Base-by-base conservation (phyloP, 2,888 invertebrate genomes). In the Pterobdella sp. region DNA sequence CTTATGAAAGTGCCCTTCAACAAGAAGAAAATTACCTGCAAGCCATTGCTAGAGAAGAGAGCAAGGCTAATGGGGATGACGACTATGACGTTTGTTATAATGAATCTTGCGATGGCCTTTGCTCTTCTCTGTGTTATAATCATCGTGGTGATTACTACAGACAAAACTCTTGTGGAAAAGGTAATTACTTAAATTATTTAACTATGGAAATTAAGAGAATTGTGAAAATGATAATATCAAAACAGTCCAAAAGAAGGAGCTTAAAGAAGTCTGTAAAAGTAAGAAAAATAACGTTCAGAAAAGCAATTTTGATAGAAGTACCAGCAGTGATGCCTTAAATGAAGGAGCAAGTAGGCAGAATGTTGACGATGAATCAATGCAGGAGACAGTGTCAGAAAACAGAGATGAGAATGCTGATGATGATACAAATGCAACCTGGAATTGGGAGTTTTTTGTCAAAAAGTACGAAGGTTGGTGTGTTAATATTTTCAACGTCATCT, bases 21-120 rank as follows among this genome's bases (percentile, higher is more conserved):
- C 88, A 88, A 78, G 88, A 88, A 78, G 87, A 87, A 78, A 84
- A 83, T 37, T 86, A 87, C 79, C 84, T 86, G 75, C 84, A 88
- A 80, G 88, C 89, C 79, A 86, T 87, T 63, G 87, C 85, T 26
- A 85, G 80, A 84, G 81, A 78, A 82, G 90, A 89, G 7, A 84
- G 91, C 78, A 80, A 90, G 80, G 90, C 36, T 79, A 82, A 26
- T 56, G 60, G n/a, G 18, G 60, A 7, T 18, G 60, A 22, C 3
- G 60, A 26, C 3, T 4, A 56, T 7, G 60, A n/a, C 26, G 60
- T 3, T 18, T 22, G 4, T 7, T 4, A 56, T 7, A 26, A 7
- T 56, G 60, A 18, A 7, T n/a, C n/a, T n/a, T n/a, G n/a, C n/a
- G n/a, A n/a, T n/a, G n/a, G n/a, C n/a, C n/a, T n/a, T n/a, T n/a